phyloP scores from a whole-genome alignment of 2,888 invertebrate species.

The Clivina fossor region DNA sequence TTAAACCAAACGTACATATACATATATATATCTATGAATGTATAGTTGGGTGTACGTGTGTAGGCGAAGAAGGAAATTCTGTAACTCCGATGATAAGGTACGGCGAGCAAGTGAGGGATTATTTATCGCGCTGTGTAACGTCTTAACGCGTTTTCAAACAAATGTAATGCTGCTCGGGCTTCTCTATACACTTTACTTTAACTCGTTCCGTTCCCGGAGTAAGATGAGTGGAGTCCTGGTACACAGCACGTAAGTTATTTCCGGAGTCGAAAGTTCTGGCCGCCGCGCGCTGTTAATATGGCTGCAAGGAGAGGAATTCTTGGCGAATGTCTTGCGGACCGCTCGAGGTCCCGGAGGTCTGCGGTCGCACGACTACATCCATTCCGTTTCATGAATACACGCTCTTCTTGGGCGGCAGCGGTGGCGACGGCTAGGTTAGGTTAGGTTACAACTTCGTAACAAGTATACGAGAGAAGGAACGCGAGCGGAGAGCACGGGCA shows the following conservation, averaged over 20 bases:
- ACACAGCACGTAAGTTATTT: constrained; percentile 50
- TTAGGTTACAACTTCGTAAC: constrained; percentile 32
- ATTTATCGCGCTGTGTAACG: constrained; percentile 52
- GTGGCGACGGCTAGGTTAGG: too few relatives aligned
- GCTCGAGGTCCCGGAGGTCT: constrained; percentile 52
- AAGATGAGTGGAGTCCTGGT: background rate
- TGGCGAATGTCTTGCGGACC: constrained; percentile 47
- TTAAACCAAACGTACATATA: too few relatives aligned
- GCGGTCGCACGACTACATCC: constrained; percentile 53
- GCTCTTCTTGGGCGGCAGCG: too few relatives aligned
- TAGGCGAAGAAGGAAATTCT: constrained; percentile 2
- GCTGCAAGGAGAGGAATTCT: constrained; percentile 51
- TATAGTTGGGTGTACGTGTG: background rate
- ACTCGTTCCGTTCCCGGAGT: too few relatives aligned
- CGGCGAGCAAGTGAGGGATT: constrained; percentile 35
- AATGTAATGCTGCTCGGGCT: constrained; percentile 39
- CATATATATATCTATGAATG: too few relatives aligned
- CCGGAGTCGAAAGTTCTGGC: constrained; percentile 41
- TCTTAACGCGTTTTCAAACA: constrained; percentile 52
- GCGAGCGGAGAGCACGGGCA: too few relatives aligned
- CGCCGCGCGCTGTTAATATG: constrained; percentile 44
- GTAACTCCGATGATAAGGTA: constrained; percentile 21
- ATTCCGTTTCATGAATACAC: constrained; percentile 50
- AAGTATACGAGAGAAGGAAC: too few relatives aligned
- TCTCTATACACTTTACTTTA: too few relatives aligned